Conservation (phyloP, 2,113 vertebrate genomes). For the Mesembrinibis cayennensis region DNA sequence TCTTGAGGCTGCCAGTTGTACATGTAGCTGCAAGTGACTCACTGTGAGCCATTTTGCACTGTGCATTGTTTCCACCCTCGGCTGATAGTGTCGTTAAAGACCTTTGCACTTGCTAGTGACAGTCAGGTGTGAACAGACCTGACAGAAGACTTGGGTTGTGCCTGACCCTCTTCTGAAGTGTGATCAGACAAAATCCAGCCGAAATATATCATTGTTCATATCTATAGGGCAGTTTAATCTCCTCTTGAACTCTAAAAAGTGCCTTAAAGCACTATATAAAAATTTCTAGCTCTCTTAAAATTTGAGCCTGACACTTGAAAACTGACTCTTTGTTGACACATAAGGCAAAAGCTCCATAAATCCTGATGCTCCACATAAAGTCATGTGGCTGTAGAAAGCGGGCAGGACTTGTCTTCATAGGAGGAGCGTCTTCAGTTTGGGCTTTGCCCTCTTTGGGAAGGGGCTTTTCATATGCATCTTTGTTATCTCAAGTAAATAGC, state of each 20-base stretch:
- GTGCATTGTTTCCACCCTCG: neutral
- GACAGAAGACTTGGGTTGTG: neutral
- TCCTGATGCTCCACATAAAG: neutral
- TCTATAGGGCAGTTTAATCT: neutral
- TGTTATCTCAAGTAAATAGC: neutral
- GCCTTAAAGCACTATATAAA: neutral
- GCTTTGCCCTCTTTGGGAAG: neutral
- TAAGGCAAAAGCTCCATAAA: neutral
- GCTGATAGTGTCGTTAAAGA: neutral
- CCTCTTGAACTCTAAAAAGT: neutral
- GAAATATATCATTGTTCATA: neutral
- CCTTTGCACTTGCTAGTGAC: slow-evolving; percentile 21
- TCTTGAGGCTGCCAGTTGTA: neutral
- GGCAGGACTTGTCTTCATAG: neutral
- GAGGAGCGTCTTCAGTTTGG: neutral
- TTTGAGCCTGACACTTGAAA: neutral
- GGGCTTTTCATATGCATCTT: neutral
- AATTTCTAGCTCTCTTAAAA: neutral
- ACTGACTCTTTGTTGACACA: neutral
- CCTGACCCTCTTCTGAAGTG: neutral
- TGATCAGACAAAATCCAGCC: neutral
- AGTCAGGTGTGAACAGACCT: neutral
- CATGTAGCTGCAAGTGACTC: neutral
- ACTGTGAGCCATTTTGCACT: slow-evolving; percentile 14
- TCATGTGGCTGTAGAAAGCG: neutral